A percentile compares a stretch with the other conserved stretches of the same genome.
phyloP scores from a whole-genome alignment of 2,888 invertebrate species.

The Plutella xylostella region DNA sequence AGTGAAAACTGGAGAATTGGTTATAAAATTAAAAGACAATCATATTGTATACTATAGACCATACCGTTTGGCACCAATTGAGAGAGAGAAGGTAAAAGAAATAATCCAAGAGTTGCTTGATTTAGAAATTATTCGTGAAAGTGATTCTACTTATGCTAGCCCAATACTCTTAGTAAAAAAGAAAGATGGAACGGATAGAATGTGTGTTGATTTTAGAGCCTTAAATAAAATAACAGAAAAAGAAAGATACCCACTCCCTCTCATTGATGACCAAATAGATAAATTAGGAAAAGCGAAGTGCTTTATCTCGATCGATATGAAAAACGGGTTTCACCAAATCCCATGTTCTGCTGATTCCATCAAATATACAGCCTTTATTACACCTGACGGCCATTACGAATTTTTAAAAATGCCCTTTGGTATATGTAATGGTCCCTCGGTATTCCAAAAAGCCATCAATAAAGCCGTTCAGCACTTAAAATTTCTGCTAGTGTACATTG shows the following conservation, averaged over 20 bases:
- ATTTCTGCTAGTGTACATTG: slow-evolving; percentile 17
- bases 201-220: neutral
- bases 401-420: neutral
- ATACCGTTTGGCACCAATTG: neutral
- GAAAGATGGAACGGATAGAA: neutral
- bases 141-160: neutral
- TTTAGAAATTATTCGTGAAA: neutral
- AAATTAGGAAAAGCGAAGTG: neutral
- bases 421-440: neutral
- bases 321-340: neutral
- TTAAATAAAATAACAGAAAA: slow-evolving; percentile 3
- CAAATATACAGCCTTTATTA: neutral
- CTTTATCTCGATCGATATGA: neutral
- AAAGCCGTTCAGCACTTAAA: slow-evolving; percentile 8
- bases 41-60: neutral
- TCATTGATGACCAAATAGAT: neutral
- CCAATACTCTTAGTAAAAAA: neutral
- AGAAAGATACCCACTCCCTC: neutral
- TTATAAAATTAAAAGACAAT: slow-evolving; percentile 9
- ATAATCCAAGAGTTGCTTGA: neutral
- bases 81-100: neutral
- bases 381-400: neutral
- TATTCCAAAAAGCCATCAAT: neutral
- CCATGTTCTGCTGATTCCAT: neutral
- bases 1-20: slow-evolving; percentile 15